Conservation (phyloP, 2,113 vertebrate species). For the Puma concolor region DNA sequence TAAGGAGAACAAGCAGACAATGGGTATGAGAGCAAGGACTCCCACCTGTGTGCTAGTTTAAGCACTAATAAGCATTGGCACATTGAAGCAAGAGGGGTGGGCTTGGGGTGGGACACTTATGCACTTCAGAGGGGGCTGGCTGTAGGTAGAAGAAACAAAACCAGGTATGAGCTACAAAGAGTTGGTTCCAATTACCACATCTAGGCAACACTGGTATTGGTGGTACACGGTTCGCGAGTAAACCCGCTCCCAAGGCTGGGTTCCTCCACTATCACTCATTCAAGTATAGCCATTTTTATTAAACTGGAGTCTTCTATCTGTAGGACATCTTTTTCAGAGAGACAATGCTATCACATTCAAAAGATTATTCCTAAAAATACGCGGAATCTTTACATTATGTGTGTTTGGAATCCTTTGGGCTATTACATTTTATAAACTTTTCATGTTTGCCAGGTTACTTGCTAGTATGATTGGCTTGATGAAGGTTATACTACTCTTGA, state of each 20-base stretch:
- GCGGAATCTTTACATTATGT: neutral
- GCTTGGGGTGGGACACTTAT: neutral
- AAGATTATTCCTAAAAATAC: neutral
- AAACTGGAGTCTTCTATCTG: neutral
- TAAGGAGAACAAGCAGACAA: neutral
- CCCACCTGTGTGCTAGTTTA: neutral
- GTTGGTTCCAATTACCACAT: neutral
- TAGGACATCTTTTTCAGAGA: neutral
- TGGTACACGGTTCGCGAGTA: neutral
- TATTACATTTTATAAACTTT: neutral
- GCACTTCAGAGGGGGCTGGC: neutral
- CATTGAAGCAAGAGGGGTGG: neutral
- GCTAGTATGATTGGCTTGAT: neutral
- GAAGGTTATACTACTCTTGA: neutral
- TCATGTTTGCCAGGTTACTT: slow-evolving; percentile 1
- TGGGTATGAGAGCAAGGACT: neutral
- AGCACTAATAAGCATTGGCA: neutral
- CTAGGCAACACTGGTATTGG: neutral
- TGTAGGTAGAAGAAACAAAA: neutral
- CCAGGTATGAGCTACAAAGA: neutral
- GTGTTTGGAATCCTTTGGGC: neutral
- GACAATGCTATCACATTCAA: neutral
- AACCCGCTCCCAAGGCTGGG: neutral
- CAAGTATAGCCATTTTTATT: neutral
- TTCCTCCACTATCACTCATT: neutral